These are phyloP conservation scores for Tenthredo mesomela DNA, from an alignment of 2,888 invertebrate genomes.

Conservation along the genomic window DNA sequence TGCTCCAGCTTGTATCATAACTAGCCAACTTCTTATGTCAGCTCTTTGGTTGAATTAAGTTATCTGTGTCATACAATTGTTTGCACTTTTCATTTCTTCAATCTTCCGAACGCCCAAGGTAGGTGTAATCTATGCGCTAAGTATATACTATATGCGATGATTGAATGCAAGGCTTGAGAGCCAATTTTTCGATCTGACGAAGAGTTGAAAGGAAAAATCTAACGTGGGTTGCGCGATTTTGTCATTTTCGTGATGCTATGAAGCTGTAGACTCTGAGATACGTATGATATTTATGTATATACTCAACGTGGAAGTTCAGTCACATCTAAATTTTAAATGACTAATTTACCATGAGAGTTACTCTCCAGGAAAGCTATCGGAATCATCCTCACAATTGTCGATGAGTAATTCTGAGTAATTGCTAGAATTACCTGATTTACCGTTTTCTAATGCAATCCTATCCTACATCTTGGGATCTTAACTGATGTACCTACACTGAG, in stretches of 20 bases:
- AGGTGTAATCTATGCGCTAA: neutral
- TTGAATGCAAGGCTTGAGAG: neutral
- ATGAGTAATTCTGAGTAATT: constrained; percentile 32
- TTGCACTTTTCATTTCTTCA: constrained; percentile 49
- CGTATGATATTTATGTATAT: neutral
- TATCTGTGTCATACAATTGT: constrained; percentile 47
- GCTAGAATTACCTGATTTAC: neutral
- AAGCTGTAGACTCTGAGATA: neutral
- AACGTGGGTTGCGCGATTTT: neutral
- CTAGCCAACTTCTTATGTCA: constrained; percentile 55
- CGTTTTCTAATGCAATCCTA: neutral
- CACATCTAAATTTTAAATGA: neutral
- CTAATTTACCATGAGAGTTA: neutral
- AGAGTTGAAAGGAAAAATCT: neutral
- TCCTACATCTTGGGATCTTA: neutral
- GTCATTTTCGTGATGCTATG: neutral
- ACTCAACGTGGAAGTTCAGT: neutral
- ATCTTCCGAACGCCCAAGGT: constrained; percentile 56
- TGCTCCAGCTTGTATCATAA: constrained; percentile 64
- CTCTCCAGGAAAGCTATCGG: neutral
- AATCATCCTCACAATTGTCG: constrained; percentile 8
- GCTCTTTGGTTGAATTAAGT: constrained; percentile 37
- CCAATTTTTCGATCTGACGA: neutral
- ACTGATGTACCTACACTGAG: neutral
- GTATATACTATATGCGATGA: neutral